Base-by-base conservation (phyloP, 2,797 vertebrate species). In the Karalla daura region DNA sequence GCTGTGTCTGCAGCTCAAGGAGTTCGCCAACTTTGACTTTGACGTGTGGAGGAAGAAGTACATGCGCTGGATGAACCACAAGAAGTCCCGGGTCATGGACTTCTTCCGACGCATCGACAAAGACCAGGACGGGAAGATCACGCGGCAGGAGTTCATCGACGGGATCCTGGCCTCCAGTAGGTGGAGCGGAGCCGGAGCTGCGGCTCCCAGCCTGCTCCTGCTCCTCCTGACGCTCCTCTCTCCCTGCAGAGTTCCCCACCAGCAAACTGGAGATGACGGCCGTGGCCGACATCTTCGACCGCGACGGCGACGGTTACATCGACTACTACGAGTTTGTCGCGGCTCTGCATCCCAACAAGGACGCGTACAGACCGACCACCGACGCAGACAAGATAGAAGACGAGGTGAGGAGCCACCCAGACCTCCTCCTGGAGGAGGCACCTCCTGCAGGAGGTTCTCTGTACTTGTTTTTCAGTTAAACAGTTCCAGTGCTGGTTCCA, bases 11-110 rank as follows among this genome's bases (percentile, higher is more conserved):
- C 80, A 99, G 98, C 91, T 99, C 77, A 96, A 93, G 78, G 98
- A 99, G 85, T 99, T 99, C 76, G 98, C 98, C 88, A 99, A 98
- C 94, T 99, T 99, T 47, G 97, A 99, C 92, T 99, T 99, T 74
- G 98, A 99, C 66, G 92, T 99, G 77, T 99, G 98, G 98, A 93
- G 98, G 85, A 99, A 99, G 88, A 97, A 96, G 79, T 99, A 99
- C 86, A 99, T 99, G 98, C 93, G 97, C 32, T 99, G 98, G 98
- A 99, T 99, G 98, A 99, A 99, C 91, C 98, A 99, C 67, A 99
- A 99, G 88, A 99, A 99, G 83, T 99, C 98, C 2, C 94, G 98
- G 0, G 98, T 99, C 75, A 99, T 99, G 98, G 98, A 99, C 86
- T 99, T 99, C 91, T 99, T 99, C 88, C 93, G 98, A 21, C 96